Evolutionary conservation across 2,888 invertebrate genomes (phyloP), one percentile per base, ranked within the genome.

Genomic region (Nymphalis urticae): DNA sequence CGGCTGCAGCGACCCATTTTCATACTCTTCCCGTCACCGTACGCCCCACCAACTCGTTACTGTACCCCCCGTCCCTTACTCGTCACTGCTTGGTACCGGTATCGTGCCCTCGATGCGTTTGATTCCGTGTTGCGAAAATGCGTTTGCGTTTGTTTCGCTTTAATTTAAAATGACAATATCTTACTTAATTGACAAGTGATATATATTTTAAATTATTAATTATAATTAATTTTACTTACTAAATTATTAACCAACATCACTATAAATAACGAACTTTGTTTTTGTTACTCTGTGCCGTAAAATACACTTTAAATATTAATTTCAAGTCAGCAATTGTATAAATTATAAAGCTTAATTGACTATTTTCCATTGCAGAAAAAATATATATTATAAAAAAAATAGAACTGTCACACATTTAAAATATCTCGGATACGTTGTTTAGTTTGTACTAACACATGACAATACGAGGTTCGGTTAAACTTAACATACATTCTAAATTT

Each of bases 1-100:
- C 85, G 83, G 85, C 82, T 85, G 82, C 79, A 80, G 73, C 85
- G 89, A 86, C 89, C 90, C 81, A 89, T 89, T 88, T 89, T 68
- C 72, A 61, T 66, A 65, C 70, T 70, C 65, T 66, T 66, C 69
- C 63, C 69, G 66, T 58, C 72, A 81, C 83, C 80, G 78, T 77
- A 75, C 78, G 80, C 79, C 79, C 78, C 77, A 75, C 74, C 73
- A 72, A 70, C 75, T 66, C 65, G 68, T 67, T 63, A 53, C 69
- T 61, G 56, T 65, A 59, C 73, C 68, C 64, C 66, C 69, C 71
- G 66, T 69, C 70, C 72, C 73, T 48, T 66, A 71, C 75, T 79
- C 77, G 81, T 81, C 69, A 72, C 58, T 42, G 36, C 36, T 53
- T 66, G 73, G 71, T 85, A 87, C 87, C 88, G 87, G 89, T 87